Base-by-base conservation (phyloP, 1,140 invertebrate species). In the Thalassaphorura encarpata region DNA sequence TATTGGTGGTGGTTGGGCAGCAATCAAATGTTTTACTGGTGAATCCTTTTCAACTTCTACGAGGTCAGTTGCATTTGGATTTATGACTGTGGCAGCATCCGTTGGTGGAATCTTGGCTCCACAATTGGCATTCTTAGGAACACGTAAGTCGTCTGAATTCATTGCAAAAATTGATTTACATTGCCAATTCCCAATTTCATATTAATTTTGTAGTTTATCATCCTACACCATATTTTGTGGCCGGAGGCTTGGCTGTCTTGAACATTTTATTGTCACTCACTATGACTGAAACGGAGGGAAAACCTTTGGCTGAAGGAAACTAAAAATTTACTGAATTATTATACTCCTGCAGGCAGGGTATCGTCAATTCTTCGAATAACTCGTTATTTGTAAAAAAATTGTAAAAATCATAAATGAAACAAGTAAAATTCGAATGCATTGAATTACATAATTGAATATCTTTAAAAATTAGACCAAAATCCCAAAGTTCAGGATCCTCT, bases 1-100 rank as follows among this genome's bases (percentile, higher is more conserved):
- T 3, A 43, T 49, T 24, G 18, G 26, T 21, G 47, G 47, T 1
- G 51, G 52, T 29, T 61, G 46, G n/a, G 59, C 54, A 21, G 59
- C 56, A 0, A 26, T 61, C 23, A 31, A 53, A 13, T 61, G 59
- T 39, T 61, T 61, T 36, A 56, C 59, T 11, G 59, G 52, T 3
- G 59, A 61, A 39, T 54, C 50, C 26, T 62, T 62, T 31, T 56
- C 61, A 31, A 62, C 61, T 0, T n/a, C 49, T 21, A 41, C 28
- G 8, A 29, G 61, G 21, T 39, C 49, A 2, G 53, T 36, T 18
- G 54, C 52, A n/a, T 41, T 62, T 41, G 61, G 61, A n/a, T 27
- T 62, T 18, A 55, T 56, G 26, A 52, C 52, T 3, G 24, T 62
- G 3, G 58, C 41, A 18, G 61, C 40, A 40, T 58, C 58, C 21